phyloP scores from a whole-genome alignment of 2,797 vertebrate species.

The Pangasius macronema region DNA sequence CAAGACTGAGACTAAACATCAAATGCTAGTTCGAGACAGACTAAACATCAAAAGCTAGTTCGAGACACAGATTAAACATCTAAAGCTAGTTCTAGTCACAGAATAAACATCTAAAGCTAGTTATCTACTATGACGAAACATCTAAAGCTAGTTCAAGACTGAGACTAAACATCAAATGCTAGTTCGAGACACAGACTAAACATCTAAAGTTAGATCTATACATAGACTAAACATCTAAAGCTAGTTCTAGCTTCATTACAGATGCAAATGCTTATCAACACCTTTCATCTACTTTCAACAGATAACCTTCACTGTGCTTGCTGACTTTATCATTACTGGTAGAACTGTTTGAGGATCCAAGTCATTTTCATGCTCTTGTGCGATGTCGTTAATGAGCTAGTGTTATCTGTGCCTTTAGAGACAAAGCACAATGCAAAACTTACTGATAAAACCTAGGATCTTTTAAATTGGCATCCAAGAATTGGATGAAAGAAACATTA shows the following conservation, averaged over 20 bases:
- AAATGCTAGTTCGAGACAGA: background rate
- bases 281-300: background rate
- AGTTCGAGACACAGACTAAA: background rate
- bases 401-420: slow-evolving; percentile 26
- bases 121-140: no score
- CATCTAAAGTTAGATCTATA: background rate
- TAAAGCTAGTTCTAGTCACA: background rate
- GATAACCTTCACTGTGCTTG: background rate
- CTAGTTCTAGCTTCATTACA: background rate
- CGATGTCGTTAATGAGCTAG: slow-evolving; percentile 10
- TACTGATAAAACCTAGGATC: slow-evolving; percentile 24
- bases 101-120: background rate
- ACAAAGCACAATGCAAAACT: slow-evolving; percentile 24
- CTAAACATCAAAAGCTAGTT: background rate
- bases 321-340: background rate
- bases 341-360: slow-evolving; percentile 8
- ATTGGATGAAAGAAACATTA: slow-evolving; percentile 23
- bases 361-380: slow-evolving; percentile 10
- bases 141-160: background rate
- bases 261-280: slow-evolving; percentile 6
- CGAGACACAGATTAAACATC: background rate
- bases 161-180: background rate
- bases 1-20: background rate
- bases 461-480: slow-evolving; percentile 30
- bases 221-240: background rate